phyloP scores from a whole-genome alignment of 2,113 vertebrate genomes.

The Pteruthius melanotis region DNA sequence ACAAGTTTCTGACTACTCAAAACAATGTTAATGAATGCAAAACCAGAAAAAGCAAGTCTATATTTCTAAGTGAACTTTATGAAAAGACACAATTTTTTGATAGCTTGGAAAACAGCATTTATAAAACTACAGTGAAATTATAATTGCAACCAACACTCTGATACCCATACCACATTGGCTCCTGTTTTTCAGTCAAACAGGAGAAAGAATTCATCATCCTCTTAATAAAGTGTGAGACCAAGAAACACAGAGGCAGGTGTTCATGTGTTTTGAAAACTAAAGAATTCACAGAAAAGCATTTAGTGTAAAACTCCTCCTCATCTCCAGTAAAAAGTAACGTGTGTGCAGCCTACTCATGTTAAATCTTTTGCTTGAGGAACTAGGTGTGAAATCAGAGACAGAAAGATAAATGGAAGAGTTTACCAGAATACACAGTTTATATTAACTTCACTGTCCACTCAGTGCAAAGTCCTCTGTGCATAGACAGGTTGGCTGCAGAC shows the following conservation, averaged over 20 bases:
- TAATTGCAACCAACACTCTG: background rate
- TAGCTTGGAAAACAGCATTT: background rate
- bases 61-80: background rate
- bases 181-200: conserved; percentile 24
- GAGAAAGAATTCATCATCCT: conserved; percentile 32
- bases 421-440: background rate
- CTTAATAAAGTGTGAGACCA: background rate
- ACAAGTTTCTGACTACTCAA: background rate
- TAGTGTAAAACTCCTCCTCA: background rate
- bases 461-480: background rate
- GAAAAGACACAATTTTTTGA: background rate
- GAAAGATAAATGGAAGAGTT: background rate
- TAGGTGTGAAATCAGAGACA: background rate
- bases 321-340: background rate
- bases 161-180: background rate
- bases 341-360: background rate
- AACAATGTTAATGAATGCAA: background rate
- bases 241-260: conserved; percentile 5
- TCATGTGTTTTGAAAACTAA: background rate
- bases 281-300: background rate
- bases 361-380: background rate
- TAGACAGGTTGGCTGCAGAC: background rate
- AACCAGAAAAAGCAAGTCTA: background rate
- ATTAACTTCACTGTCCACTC: background rate
- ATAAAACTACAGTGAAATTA: background rate